A percentile compares a stretch with the other conserved stretches of the same genome.
These are phyloP conservation scores for Taxidea taxus DNA, from an alignment of 2,113 vertebrate species.

Conservation along the genomic window DNA sequence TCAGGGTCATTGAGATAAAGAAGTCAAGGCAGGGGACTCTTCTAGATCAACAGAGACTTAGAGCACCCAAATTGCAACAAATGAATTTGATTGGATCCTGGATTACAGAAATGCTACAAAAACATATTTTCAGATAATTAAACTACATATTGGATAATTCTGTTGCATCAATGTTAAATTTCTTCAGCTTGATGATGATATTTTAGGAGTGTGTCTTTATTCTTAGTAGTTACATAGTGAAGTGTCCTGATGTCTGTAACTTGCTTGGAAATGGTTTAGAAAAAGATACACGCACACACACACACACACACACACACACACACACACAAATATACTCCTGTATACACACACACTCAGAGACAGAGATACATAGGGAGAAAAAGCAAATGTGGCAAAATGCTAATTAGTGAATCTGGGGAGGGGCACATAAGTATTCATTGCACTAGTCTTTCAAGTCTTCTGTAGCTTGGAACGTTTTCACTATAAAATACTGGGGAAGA, in stretches of 20 bases:
- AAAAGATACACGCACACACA: not conserved
- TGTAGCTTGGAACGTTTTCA: not conserved
- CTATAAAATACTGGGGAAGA: not conserved
- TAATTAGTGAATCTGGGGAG: not conserved
- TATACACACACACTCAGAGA: not conserved
- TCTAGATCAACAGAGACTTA: not conserved
- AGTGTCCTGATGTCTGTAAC: not conserved
- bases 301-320: not conserved
- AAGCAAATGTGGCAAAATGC: not conserved
- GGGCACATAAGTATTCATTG: not conserved
- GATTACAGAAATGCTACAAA: not conserved
- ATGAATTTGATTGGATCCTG: not conserved
- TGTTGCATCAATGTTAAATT: not conserved
- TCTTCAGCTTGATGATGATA: not conserved
- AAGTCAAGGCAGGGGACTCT: not conserved
- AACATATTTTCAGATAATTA: not conserved
- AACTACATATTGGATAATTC: not conserved
- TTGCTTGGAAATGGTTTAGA: constrained; percentile 20
- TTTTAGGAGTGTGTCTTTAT: not conserved
- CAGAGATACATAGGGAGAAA: not conserved
- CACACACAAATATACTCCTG: not conserved
- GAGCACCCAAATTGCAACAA: not conserved
- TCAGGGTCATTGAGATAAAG: not conserved
- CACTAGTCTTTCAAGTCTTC: not conserved
- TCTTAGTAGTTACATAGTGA: not conserved